Evolutionary conservation across 2,888 invertebrate species (phyloP).

Genomic region (Drosophila borborema): DNA sequence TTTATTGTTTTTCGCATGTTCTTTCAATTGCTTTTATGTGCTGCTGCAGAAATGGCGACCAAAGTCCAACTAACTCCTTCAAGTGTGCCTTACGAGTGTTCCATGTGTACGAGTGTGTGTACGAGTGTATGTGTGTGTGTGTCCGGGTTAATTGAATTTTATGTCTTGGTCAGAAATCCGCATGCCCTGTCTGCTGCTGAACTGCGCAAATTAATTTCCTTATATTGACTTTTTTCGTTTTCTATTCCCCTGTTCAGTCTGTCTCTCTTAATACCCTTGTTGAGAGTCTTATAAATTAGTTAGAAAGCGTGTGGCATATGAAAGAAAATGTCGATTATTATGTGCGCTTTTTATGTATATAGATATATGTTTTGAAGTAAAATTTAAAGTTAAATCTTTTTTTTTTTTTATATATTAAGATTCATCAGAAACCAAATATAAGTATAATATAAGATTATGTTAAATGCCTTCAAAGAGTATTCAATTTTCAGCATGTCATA

Average conservation of each 20-base stretch:
- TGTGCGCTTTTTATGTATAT: neutral
- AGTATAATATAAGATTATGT: too few relatives aligned
- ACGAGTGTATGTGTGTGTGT: constrained; percentile 25
- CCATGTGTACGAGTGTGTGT: constrained; percentile 2
- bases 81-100: constrained; percentile 44
- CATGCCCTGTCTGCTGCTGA: constrained; percentile 33
- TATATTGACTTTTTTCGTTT: constrained; percentile 75
- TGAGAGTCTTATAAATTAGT: neutral
- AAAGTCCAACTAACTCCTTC: constrained; percentile 65
- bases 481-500: constrained; percentile 12
- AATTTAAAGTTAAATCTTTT: too few relatives aligned
- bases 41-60: constrained; percentile 50
- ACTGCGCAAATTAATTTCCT: constrained; percentile 76
- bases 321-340: neutral
- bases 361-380: neutral
- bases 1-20: constrained; percentile 82
- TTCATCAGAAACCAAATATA: too few relatives aligned
- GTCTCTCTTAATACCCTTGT: constrained; percentile 3
- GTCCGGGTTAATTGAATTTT: constrained; percentile 77
- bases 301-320: neutral
- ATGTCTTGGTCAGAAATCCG: constrained; percentile 78
- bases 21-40: constrained; percentile 79
- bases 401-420: too few relatives aligned
- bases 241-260: constrained; percentile 7
- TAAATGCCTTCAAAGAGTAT: constrained; percentile 7